Conservation (phyloP, 2,888 invertebrate species). For the Steinernema scapterisci region DNA sequence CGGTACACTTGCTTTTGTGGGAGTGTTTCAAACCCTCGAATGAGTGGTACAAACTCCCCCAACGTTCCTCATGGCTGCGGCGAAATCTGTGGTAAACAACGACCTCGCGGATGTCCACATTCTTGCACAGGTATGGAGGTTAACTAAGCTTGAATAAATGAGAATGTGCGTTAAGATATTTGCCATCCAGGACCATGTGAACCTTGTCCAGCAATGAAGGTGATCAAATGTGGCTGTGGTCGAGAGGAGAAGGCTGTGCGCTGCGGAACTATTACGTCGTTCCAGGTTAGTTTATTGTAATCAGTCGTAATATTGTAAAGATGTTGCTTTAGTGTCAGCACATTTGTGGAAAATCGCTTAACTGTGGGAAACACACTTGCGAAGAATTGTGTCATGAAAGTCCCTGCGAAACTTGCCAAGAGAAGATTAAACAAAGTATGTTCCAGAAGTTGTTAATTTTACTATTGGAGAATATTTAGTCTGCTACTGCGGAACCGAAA, state of each 20-base stretch:
- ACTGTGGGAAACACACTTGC: slow-evolving; percentile 82
- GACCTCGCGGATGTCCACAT: slow-evolving; percentile 69
- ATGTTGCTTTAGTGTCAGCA: slow-evolving; percentile 77
- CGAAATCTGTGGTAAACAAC: slow-evolving; percentile 77
- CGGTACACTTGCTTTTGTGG: too few relatives aligned
- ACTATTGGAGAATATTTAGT: slow-evolving; percentile 68
- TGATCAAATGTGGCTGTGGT: slow-evolving; percentile 68
- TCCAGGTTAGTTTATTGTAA: slow-evolving; percentile 39
- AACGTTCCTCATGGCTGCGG: slow-evolving; percentile 90
- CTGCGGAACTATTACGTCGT: slow-evolving; percentile 46
- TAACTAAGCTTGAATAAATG: not conserved
- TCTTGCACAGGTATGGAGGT: slow-evolving; percentile 42
- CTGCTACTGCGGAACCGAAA: slow-evolving; percentile 78
- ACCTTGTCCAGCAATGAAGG: slow-evolving; percentile 78
- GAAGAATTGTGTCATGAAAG: slow-evolving; percentile 79
- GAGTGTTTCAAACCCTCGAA: not conserved
- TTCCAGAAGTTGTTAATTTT: not conserved
- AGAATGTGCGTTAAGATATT: slow-evolving; percentile 66
- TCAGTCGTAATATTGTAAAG: not conserved
- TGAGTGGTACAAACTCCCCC: slow-evolving; percentile 25
- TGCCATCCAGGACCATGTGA: slow-evolving; percentile 96
- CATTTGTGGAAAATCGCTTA: slow-evolving; percentile 77
- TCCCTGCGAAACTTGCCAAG: slow-evolving; percentile 77
- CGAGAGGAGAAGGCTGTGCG: slow-evolving; percentile 45
- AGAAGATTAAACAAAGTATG: slow-evolving; percentile 75